Evolutionary conservation across 2,888 invertebrate species (phyloP).

Genomic region (Hartigia nigra): DNA sequence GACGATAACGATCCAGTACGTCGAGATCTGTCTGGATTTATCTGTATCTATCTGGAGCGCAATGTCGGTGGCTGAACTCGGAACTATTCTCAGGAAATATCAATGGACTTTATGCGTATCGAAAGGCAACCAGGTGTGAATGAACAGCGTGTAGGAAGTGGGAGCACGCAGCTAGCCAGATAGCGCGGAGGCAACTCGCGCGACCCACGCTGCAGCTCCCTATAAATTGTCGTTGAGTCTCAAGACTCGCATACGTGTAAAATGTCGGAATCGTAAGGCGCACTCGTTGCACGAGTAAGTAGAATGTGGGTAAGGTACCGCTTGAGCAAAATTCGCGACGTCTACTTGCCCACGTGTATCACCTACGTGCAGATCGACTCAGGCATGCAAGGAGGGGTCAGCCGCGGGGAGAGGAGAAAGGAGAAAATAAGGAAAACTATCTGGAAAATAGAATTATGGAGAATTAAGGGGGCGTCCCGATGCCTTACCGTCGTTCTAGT

Average conservation of each 20-base stretch:
- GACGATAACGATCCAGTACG: background rate
- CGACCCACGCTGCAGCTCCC: conserved; percentile 49
- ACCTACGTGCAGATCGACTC: background rate
- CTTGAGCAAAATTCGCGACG: background rate
- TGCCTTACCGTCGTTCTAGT: background rate
- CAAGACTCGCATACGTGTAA: background rate
- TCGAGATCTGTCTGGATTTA: background rate
- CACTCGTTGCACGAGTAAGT: background rate
- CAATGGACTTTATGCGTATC: conserved; percentile 18
- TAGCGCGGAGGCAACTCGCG: background rate
- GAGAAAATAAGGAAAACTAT: background rate
- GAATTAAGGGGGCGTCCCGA: background rate
- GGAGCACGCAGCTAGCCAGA: conserved; percentile 3
- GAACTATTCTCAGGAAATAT: conserved; percentile 15
- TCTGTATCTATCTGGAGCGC: background rate
- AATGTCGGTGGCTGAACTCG: background rate
- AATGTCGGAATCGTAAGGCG: background rate
- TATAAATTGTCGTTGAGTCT: conserved; percentile 48
- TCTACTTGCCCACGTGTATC: background rate
- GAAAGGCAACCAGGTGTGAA: conserved; percentile 10
- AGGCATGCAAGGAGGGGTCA: background rate
- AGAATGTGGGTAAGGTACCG: background rate
- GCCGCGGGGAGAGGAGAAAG: background rate
- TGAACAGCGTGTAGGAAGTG: conserved; percentile 11
- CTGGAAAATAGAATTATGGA: background rate